Percentiles rank a stretch among this genome's conserved stretches.
Evolutionary conservation across 2,113 vertebrate genomes (phyloP).

Genomic region (Petrocephalus zakoni): DNA sequence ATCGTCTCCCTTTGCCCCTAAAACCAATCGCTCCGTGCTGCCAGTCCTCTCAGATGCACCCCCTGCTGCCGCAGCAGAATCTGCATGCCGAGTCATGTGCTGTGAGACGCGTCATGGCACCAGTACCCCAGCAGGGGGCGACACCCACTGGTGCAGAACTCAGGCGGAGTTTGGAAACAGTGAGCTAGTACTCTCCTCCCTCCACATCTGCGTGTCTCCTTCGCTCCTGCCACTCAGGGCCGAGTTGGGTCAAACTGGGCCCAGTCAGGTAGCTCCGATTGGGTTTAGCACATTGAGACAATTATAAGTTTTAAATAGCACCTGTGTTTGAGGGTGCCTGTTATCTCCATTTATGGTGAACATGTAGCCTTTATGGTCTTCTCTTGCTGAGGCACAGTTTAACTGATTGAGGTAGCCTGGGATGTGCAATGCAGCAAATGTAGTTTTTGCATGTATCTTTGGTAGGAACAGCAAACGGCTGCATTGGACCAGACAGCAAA

Average conservation of each 20-base stretch:
- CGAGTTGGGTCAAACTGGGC: neutral
- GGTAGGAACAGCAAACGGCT: neutral
- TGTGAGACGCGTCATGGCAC: slow-evolving; percentile 51
- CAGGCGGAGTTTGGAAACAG: slow-evolving; percentile 36
- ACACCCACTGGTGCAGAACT: slow-evolving; percentile 21
- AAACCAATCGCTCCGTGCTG: neutral
- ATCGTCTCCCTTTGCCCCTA: neutral
- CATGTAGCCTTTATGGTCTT: neutral
- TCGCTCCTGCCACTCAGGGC: neutral
- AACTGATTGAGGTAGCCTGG: neutral
- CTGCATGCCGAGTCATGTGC: slow-evolving; percentile 45
- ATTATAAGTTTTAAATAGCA: neutral
- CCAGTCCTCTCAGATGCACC: slow-evolving; percentile 46
- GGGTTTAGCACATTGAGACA: neutral
- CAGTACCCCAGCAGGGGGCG: slow-evolving; percentile 38
- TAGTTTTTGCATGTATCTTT: neutral
- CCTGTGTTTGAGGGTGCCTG: neutral
- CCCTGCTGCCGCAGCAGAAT: slow-evolving; percentile 49
- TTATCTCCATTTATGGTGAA: neutral
- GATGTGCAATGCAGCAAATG: neutral
- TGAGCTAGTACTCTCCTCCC: slow-evolving; percentile 23
- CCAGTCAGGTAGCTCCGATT: neutral
- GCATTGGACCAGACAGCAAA: neutral
- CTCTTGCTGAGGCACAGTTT: neutral
- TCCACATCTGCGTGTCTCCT: neutral